A percentile compares a stretch with the other conserved stretches of the same genome.
Evolutionary conservation across 1,140 invertebrate species (phyloP).

Genomic region (Drosophila repleta): DNA sequence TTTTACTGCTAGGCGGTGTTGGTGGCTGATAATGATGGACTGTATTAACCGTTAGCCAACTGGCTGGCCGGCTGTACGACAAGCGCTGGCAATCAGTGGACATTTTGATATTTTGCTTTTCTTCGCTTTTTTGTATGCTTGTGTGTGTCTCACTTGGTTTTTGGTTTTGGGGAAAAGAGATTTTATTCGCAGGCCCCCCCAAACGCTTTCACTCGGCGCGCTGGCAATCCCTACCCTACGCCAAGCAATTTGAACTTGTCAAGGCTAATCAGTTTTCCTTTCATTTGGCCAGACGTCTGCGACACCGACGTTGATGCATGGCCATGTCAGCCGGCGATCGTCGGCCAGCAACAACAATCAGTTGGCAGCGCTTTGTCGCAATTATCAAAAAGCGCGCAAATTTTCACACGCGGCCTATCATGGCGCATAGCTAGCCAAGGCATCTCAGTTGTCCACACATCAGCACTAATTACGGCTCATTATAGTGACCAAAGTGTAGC

Average conservation of each 20-base stretch:
- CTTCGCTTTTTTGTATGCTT: slow-evolving; percentile 30
- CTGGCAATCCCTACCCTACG: slow-evolving; percentile 41
- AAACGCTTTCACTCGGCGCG: slow-evolving; percentile 69
- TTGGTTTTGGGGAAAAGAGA: slow-evolving; percentile 34
- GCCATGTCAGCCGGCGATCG: slow-evolving; percentile 44
- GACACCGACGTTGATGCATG: slow-evolving; percentile 73
- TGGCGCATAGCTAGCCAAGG: slow-evolving; percentile 23
- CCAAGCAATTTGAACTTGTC: slow-evolving; percentile 79
- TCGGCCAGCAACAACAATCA: slow-evolving; percentile 11
- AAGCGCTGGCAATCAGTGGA: slow-evolving; percentile 78
- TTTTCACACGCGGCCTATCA: slow-evolving; percentile 69
- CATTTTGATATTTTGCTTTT: slow-evolving; percentile 67
- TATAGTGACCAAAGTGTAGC: slow-evolving; percentile 82
- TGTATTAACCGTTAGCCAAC: slow-evolving; percentile 80
- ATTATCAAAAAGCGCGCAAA: slow-evolving; percentile 80
- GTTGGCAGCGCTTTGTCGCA: slow-evolving; percentile 42
- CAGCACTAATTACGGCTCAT: slow-evolving; percentile 80
- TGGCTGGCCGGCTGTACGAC: slow-evolving; percentile 50
- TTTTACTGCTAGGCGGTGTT: slow-evolving; percentile 48
- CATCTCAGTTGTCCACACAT: slow-evolving; percentile 59
- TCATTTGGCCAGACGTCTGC: slow-evolving; percentile 70
- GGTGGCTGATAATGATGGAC: slow-evolving; percentile 79
- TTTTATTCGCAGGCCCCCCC: slow-evolving; percentile 35
- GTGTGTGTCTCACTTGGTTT: slow-evolving; percentile 31
- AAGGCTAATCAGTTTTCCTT: slow-evolving; percentile 81